Evolutionary conservation across 2,888 invertebrate species (phyloP).

Genomic region (Agrotis segetum): DNA sequence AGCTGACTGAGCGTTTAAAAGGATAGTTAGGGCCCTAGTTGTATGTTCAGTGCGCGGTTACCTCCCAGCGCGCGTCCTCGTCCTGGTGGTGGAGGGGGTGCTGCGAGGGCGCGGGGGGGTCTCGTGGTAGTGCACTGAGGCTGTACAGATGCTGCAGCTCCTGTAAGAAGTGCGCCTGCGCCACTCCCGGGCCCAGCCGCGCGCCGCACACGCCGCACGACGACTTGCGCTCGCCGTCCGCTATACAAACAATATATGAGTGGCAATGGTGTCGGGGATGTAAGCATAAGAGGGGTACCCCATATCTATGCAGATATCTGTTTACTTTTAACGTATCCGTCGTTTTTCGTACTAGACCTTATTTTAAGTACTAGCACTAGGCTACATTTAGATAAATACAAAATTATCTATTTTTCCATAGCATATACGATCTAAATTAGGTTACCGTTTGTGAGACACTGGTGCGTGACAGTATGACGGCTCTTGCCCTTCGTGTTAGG

Average conservation of each 20-base stretch:
- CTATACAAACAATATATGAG: conserved; percentile 66
- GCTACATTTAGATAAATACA: background rate
- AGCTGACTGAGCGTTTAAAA: too few species aligned
- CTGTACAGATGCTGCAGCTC: conserved; percentile 89
- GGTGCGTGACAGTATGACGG: background rate
- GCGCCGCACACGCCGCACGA: conserved; percentile 89
- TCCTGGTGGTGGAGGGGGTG: conserved; percentile 88
- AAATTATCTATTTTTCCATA: background rate
- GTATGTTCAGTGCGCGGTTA: conserved; percentile 52
- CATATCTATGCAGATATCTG: background rate
- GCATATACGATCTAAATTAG: background rate
- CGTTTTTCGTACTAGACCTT: too few species aligned
- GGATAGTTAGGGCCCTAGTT: background rate
- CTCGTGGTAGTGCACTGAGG: conserved; percentile 86
- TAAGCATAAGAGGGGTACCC: too few species aligned
- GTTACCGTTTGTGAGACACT: background rate
- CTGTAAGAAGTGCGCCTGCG: conserved; percentile 89
- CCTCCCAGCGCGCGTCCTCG: conserved; percentile 90
- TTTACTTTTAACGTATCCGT: background rate
- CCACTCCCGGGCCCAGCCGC: conserved; percentile 88
- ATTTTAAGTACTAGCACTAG: background rate
- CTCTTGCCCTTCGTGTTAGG: too few species aligned
- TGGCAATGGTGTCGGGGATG: too few species aligned
- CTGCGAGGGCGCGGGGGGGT: conserved; percentile 78
- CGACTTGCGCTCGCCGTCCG: conserved; percentile 88